Percentiles rank a stretch among this genome's conserved stretches.
These are phyloP conservation scores for Sturnus vulgaris DNA, from an alignment of 2,113 vertebrate species.

Conservation along the genomic window DNA sequence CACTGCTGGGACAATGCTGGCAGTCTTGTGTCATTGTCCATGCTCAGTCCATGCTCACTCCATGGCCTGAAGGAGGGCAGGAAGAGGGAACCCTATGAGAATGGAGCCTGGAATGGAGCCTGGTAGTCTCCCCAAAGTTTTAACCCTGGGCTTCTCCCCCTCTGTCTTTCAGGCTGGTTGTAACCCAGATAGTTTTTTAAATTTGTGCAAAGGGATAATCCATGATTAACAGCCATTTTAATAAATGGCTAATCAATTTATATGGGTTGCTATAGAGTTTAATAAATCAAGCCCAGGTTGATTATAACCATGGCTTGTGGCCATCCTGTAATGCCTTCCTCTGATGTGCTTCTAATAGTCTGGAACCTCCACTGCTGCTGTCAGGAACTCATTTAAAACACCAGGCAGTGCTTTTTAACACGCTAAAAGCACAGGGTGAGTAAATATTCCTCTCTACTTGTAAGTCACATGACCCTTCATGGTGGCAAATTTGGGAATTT, in stretches of 20 bases:
- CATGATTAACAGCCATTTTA: background rate
- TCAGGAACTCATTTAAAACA: conserved; percentile 17
- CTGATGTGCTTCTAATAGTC: conserved; percentile 54
- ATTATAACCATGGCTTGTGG: conserved; percentile 30
- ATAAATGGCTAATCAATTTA: conserved; percentile 49
- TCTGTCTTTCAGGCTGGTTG: background rate
- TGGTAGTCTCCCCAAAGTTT: background rate
- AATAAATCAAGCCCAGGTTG: conserved; percentile 26
- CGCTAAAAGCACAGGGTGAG: background rate
- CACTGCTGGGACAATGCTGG: background rate
- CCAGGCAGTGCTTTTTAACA: background rate
- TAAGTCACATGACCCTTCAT: background rate
- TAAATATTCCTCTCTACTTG: background rate
- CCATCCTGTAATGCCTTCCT: conserved; percentile 32
- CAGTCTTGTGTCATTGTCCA: background rate
- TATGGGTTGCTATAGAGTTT: conserved; percentile 1
- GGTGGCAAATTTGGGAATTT: background rate
- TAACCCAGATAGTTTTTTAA: background rate
- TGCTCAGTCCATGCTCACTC: background rate
- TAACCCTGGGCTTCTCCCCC: background rate
- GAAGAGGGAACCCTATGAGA: background rate
- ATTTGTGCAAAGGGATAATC: background rate
- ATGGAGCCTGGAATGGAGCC: background rate
- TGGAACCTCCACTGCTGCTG: background rate
- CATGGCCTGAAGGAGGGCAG: background rate